Percentiles rank a stretch among this genome's conserved stretches.
Conservation (phyloP, 2,113 vertebrate species). For the Peromyscus polionotus region DNA sequence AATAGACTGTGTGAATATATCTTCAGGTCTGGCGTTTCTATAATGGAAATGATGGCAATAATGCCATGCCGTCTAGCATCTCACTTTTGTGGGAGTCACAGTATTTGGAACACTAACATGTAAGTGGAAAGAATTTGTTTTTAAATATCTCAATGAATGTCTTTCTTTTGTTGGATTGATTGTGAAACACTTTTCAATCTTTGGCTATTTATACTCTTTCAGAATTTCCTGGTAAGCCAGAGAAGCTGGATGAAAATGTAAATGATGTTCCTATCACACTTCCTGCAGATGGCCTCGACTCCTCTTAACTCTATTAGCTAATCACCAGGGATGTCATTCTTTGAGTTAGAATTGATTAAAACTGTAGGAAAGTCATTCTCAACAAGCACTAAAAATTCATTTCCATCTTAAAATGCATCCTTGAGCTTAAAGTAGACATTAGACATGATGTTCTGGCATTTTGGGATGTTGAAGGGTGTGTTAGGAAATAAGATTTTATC, state of each 20-base stretch:
- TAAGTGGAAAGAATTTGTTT: slow-evolving; percentile 8
- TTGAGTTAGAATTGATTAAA: slow-evolving; percentile 68
- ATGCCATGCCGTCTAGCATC: background rate
- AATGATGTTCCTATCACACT: slow-evolving; percentile 56
- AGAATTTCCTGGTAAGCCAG: background rate
- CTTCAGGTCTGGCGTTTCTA: slow-evolving; percentile 53
- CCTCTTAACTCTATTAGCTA: slow-evolving; percentile 32
- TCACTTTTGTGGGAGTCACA: background rate
- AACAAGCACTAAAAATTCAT: background rate
- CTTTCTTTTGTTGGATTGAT: slow-evolving; percentile 6
- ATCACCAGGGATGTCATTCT: background rate
- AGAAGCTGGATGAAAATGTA: slow-evolving; percentile 34
- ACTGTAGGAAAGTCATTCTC: slow-evolving; percentile 8
- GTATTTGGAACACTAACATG: slow-evolving; percentile 6
- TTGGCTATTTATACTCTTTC: slow-evolving; percentile 18
- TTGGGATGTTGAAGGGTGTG: background rate
- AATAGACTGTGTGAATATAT: slow-evolving; percentile 39
- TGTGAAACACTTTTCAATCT: slow-evolving; percentile 33
- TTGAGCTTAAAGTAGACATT: slow-evolving; percentile 49
- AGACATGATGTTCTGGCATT: background rate
- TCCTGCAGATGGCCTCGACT: slow-evolving; percentile 2
- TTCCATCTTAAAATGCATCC: slow-evolving; percentile 57
- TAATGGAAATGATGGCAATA: slow-evolving; percentile 52
- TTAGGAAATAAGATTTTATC: slow-evolving; percentile 46
- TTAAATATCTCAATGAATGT: slow-evolving; percentile 34